Base-by-base conservation (phyloP, 2,888 invertebrate species). In the Troglohyphantes excavatus region DNA sequence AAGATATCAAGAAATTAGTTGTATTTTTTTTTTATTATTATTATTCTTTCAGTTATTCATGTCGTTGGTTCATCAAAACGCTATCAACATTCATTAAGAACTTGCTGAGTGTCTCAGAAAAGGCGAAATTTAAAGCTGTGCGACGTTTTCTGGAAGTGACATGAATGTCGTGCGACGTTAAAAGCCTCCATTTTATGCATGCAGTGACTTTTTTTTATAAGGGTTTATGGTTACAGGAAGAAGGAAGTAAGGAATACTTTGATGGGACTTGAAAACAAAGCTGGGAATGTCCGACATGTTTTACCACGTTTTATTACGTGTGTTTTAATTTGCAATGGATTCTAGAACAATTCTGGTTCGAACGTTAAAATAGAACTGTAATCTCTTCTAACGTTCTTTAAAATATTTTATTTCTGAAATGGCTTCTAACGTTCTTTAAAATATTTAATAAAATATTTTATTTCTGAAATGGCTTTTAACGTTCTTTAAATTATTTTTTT, bases 91-190 rank as follows among this genome's bases (percentile, higher is more conserved):
- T 21, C 75, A 75, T 75, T 75, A 75, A 33, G 33, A 0, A 33
- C 46, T 27, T 73, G 7, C 13, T 2, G 11, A 17, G 27, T n/a
- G 21, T 11, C n/a, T n/a, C 13, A 9, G 75, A 11, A n/a, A 13
- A 21, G 46, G 27, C 23, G 26, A 26, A 11, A 26, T 70, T 75
- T 75, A 26, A 23, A 33, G 75, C 61, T 27, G 23, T 27, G 19
- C 17, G n/a, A 21, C 26, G 13, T 59, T 61, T 75, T 61, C 19
- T n/a, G 3, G 21, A 21, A 19, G 19, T 73, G 72, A 73, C 53
- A 39, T 53, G 72, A 46, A 61, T 61, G 75, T 19, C 53, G 19
- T 75, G 61, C 33, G 75, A 75, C 75, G 53, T 53, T 75, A 75
- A 75, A 75, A 75, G 75, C 75, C 19, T 33, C 21, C 61, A 29